Base-by-base conservation (phyloP, 2,888 invertebrate species). In the Idaea aversata region DNA sequence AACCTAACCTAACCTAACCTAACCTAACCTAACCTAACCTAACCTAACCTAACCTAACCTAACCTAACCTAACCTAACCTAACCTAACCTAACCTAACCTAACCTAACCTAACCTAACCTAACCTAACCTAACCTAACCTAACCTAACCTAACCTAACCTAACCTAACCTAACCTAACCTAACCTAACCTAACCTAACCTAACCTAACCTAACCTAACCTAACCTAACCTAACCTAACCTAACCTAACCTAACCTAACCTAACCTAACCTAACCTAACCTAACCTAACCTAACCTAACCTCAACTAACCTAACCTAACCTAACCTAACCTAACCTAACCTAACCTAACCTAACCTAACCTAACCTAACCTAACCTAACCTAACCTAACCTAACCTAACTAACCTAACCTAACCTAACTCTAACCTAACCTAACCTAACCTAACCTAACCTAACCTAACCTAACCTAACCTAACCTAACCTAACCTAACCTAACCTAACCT, bases 121-220 rank as follows among this genome's bases (percentile, higher is more conserved):
- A 68, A 68, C 70, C 67, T 67, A 68, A 68, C 70, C 70, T 68
- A 68, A 70, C 70, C 70, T 68, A 68, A 68, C 70, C 68, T 68
- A 68, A 70, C 68, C 70, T 70, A 67, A 68, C 70, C 68, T 68
- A 68, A 68, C 70, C 70, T 70, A 67, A 70, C 69, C 67, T 67
- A 67, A 67, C 70, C 70, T 67, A 67, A 70, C 70, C 70, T 67
- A 67, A 70, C 70, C 70, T 66, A 66, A 70, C 67, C 70, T 68
- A 66, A 70, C 67, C 70, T 66, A 66, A 70, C 67, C 70, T 66
- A 66, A 70, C 70, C 67, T 66, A 67, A 70, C 70, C 70, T 70
- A 67, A 70, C 70, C 69, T 69, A 67, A 69, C 69, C 67, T 69
- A 67, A 69, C 69, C 69, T 63, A 67, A 69, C 69, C 65, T 65